phyloP scores from a whole-genome alignment of 2,888 invertebrate genomes.

The Anodontia alba region DNA sequence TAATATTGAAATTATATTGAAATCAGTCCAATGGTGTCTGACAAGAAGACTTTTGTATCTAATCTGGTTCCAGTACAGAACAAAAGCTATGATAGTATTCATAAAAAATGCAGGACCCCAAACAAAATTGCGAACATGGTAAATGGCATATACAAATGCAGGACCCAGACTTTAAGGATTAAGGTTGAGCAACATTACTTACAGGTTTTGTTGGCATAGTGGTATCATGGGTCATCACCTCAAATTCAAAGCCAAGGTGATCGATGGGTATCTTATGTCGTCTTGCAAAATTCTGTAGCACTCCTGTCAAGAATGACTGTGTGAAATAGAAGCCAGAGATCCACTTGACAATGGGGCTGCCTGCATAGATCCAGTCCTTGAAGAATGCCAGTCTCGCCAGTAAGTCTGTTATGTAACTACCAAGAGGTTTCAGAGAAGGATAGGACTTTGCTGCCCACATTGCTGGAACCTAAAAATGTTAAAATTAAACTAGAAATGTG shows the following conservation, averaged over 20 bases:
- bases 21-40: too few species aligned
- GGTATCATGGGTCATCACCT: conserved; percentile 78
- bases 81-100: too few species aligned
- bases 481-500: too few species aligned
- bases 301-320: conserved; percentile 84
- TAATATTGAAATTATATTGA: too few species aligned
- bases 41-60: too few species aligned
- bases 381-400: conserved; percentile 82
- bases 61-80: too few species aligned
- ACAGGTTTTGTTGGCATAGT: conserved; percentile 81
- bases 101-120: too few species aligned
- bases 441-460: conserved; percentile 84
- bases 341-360: conserved; percentile 84
- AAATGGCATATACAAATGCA: too few species aligned
- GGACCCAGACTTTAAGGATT: too few species aligned
- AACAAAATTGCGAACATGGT: too few species aligned
- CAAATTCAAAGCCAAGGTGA: conserved; percentile 82
- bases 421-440: conserved; percentile 84
- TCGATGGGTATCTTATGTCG: conserved; percentile 83
- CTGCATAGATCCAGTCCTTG: conserved; percentile 83
- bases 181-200: too few species aligned
- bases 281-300: conserved; percentile 83
- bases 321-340: conserved; percentile 85
- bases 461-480: conserved; percentile 83
- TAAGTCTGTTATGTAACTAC: conserved; percentile 84